Evolutionary conservation across 1,140 invertebrate species (phyloP).

Genomic region (Gonatopus flavifemur): DNA sequence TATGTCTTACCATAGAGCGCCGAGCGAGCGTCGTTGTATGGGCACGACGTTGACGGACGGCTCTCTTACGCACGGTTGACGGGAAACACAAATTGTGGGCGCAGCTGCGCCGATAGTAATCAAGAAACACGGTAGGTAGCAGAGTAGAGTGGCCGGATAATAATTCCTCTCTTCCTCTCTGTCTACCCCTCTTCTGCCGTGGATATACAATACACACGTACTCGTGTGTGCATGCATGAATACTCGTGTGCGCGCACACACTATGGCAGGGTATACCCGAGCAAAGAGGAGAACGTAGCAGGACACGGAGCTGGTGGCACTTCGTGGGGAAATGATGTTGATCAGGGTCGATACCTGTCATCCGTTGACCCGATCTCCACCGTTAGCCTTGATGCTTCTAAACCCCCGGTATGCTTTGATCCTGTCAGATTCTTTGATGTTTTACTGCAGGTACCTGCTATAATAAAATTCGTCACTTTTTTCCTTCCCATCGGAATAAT

Average conservation of each 20-base stretch:
- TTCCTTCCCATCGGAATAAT: too few species aligned
- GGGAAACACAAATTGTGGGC: slow-evolving; percentile 55
- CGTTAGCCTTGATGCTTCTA: too few species aligned
- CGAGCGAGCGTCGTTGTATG: slow-evolving; percentile 34
- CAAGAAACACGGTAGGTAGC: slow-evolving; percentile 52
- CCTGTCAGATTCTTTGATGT: too few species aligned
- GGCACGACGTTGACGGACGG: slow-evolving; percentile 47
- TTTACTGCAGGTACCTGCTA: too few species aligned
- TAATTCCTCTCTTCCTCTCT: slow-evolving; percentile 35
- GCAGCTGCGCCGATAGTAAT: slow-evolving; percentile 56
- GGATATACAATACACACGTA: too few species aligned
- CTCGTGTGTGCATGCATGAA: too few species aligned
- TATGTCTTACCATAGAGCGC: slow-evolving; percentile 26
- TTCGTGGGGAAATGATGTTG: slow-evolving; percentile 36
- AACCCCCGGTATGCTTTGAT: too few species aligned
- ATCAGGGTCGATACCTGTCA: slow-evolving; percentile 38
- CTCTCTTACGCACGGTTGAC: slow-evolving; percentile 52
- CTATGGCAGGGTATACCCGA: not conserved
- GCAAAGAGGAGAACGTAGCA: not conserved
- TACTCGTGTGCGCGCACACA: too few species aligned
- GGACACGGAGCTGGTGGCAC: slow-evolving; percentile 22
- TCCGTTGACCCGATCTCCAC: slow-evolving; percentile 26
- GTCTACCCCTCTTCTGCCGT: too few species aligned
- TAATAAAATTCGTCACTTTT: too few species aligned
- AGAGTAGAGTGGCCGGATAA: slow-evolving; percentile 48